Evolutionary conservation across 2,113 vertebrate species (phyloP).

Genomic region (Felis chaus): DNA sequence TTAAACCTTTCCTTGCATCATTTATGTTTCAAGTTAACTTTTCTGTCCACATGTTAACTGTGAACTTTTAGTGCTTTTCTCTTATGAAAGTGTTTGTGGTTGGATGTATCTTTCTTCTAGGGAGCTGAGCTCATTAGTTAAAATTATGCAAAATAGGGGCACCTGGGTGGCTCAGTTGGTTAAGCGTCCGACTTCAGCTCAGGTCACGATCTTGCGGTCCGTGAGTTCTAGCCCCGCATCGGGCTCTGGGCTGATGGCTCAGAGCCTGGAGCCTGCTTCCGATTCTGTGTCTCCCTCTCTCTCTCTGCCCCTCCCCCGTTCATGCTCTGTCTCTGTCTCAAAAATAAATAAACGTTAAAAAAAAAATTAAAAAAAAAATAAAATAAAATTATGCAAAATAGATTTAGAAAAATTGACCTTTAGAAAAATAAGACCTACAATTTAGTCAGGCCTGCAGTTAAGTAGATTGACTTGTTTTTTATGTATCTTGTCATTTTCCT

Average conservation of each 20-base stretch:
- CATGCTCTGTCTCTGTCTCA: too few relatives aligned
- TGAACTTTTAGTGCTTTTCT: not conserved
- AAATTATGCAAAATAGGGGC: constrained; percentile 16
- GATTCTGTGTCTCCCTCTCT: too few relatives aligned
- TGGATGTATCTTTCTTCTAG: constrained; percentile 16
- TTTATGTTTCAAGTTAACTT: constrained; percentile 46
- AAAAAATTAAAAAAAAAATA: too few relatives aligned
- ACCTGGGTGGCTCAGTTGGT: too few relatives aligned
- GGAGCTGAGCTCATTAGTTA: not conserved
- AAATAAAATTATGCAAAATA: constrained; percentile 24
- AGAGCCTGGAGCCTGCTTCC: too few relatives aligned
- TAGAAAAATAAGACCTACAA: constrained; percentile 1
- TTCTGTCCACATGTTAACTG: not conserved
- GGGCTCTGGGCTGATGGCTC: too few relatives aligned
- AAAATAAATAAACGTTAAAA: too few relatives aligned
- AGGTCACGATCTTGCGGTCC: too few relatives aligned
- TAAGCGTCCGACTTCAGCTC: too few relatives aligned
- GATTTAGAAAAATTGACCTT: not conserved
- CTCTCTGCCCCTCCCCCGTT: too few relatives aligned
- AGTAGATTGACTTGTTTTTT: not conserved
- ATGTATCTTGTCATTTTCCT: constrained; percentile 35
- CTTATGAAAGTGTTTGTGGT: constrained; percentile 19
- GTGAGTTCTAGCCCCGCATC: too few relatives aligned
- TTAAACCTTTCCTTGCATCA: not conserved
- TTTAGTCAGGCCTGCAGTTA: not conserved